Evolutionary conservation across 2,113 vertebrate species (phyloP).

Genomic region (Dicrurus megarhynchus): DNA sequence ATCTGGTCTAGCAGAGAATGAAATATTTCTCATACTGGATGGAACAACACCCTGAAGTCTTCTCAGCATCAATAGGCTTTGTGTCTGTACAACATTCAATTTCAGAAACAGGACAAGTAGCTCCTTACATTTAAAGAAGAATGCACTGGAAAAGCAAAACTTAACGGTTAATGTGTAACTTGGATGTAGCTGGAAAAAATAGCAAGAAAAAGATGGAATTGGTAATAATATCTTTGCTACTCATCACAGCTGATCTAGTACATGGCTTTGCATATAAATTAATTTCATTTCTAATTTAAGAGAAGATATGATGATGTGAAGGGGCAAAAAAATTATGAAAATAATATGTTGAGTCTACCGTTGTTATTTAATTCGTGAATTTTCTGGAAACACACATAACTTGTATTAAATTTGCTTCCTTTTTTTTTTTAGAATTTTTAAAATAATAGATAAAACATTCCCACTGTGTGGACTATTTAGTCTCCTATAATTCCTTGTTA

Average conservation of each 20-base stretch:
- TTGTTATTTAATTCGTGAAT: background rate
- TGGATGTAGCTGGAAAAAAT: background rate
- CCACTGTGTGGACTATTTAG: background rate
- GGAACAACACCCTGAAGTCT: background rate
- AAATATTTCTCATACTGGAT: background rate
- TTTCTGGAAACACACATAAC: background rate
- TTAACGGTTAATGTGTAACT: background rate
- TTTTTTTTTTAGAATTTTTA: background rate
- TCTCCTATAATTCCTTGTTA: background rate
- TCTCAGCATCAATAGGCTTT: background rate
- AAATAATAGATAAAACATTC: background rate
- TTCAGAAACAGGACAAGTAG: background rate
- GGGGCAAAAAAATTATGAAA: background rate
- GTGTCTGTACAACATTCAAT: background rate
- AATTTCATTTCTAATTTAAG: background rate
- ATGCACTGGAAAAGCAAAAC: background rate
- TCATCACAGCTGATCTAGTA: background rate
- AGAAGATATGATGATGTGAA: background rate
- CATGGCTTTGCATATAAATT: background rate
- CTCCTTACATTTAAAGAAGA: background rate
- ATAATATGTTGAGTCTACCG: background rate
- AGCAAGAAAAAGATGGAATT: background rate
- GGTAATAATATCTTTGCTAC: background rate
- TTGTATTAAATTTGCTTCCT: background rate
- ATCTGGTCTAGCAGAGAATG: background rate